These are phyloP conservation scores for Neoarius graeffei DNA, from an alignment of 2,113 vertebrate species.

Conservation along the genomic window DNA sequence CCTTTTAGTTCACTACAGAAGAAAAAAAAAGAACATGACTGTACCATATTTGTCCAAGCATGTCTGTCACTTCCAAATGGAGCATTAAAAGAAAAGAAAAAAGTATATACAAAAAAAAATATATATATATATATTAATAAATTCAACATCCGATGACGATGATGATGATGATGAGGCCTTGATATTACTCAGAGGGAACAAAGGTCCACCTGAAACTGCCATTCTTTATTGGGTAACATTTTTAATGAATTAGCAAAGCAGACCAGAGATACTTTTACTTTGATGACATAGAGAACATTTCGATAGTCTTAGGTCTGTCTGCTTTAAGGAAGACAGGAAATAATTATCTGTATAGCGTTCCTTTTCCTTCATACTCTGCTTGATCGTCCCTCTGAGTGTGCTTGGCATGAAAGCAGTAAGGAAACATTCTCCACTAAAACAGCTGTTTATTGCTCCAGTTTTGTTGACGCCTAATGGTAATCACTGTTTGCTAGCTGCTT, in stretches of 20 bases:
- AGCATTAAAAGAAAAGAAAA: slow-evolving; percentile 74
- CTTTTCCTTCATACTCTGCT: slow-evolving; percentile 34
- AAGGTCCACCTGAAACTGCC: slow-evolving; percentile 80
- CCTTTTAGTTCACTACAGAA: slow-evolving; percentile 68
- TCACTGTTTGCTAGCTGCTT: slow-evolving; percentile 70
- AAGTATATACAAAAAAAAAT: slow-evolving; percentile 59
- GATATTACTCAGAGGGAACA: slow-evolving; percentile 77
- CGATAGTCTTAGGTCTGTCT: slow-evolving; percentile 70
- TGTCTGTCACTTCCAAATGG: slow-evolving; percentile 89
- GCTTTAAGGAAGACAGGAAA: slow-evolving; percentile 64
- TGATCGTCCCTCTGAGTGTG: slow-evolving; percentile 33
- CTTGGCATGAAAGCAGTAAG: slow-evolving; percentile 64
- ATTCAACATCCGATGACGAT: slow-evolving; percentile 75
- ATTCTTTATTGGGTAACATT: slow-evolving; percentile 75
- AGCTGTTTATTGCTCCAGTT: slow-evolving; percentile 70
- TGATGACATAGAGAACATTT: slow-evolving; percentile 58
- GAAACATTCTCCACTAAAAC: slow-evolving; percentile 63
- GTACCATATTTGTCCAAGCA: slow-evolving; percentile 85
- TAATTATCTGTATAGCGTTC: slow-evolving; percentile 64
- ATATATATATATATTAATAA: slow-evolving; percentile 64
- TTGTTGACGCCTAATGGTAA: slow-evolving; percentile 67
- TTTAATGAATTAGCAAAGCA: slow-evolving; percentile 72
- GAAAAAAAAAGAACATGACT: slow-evolving; percentile 72
- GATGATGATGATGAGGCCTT: slow-evolving; percentile 77
- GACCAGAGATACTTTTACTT: slow-evolving; percentile 50